These are phyloP conservation scores for Eriocheir sinensis DNA, from an alignment of 1,140 invertebrate genomes.

Conservation along the genomic window DNA sequence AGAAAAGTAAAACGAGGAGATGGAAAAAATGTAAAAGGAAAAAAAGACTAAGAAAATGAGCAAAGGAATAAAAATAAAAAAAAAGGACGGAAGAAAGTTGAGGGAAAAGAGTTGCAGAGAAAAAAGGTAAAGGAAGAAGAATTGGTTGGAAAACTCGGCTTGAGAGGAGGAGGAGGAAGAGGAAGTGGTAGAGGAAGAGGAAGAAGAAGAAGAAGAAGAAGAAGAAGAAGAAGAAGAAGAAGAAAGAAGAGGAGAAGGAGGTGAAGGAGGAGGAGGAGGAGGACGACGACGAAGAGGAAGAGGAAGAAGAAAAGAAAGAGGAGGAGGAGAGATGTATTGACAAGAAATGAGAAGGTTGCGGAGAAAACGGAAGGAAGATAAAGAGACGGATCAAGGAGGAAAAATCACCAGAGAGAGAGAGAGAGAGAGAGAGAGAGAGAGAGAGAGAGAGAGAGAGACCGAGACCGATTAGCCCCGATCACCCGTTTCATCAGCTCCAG, in stretches of 20 bases:
- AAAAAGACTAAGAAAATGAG: no score
- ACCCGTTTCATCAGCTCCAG: not conserved
- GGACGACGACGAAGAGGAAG: not conserved
- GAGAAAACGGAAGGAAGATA: not conserved
- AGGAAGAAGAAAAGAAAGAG: not conserved
- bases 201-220: not conserved
- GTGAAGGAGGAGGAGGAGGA: not conserved
- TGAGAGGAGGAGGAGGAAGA: not conserved
- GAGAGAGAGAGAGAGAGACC: not conserved
- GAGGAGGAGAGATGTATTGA: not conserved
- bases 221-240: not conserved
- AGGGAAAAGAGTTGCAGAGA: not conserved
- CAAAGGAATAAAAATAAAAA: not conserved
- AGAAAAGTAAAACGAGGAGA: no score
- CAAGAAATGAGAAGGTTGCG: not conserved
- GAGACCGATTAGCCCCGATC: not conserved
- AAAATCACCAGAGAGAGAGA: constrained; percentile 63
- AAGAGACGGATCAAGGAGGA: not conserved
- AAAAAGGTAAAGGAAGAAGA: not conserved
- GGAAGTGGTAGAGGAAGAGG: not conserved
- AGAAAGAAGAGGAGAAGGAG: not conserved
- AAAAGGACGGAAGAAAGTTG: not conserved
- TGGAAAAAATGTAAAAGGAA: no score
- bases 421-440: constrained; percentile 62
- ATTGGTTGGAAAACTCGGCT: not conserved